These are phyloP conservation scores for Eufriesea mexicana DNA, from an alignment of 1,140 invertebrate species.

Conservation along the genomic window DNA sequence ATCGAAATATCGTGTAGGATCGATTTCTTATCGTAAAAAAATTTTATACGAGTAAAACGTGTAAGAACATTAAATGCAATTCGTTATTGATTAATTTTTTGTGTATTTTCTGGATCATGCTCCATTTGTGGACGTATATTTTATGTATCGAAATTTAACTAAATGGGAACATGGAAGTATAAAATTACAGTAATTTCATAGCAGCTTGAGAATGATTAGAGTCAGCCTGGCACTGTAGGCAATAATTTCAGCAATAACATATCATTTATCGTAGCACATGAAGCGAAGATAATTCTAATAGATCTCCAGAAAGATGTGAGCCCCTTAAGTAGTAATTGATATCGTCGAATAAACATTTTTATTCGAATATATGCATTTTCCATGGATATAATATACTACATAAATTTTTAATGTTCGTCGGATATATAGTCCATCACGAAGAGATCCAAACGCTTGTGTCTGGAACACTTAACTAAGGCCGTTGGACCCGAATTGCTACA, in stretches of 20 bases:
- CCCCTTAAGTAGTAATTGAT: not conserved
- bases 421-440: too few relatives aligned
- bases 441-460: too few relatives aligned
- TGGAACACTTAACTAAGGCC: too few relatives aligned
- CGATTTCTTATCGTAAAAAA: not conserved
- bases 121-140: not conserved
- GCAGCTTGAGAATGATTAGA: slow-evolving; percentile 11
- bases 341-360: not conserved
- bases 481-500: too few relatives aligned
- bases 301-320: not conserved
- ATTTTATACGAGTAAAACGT: not conserved
- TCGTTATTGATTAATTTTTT: not conserved
- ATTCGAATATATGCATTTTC: not conserved
- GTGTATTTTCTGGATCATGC: not conserved
- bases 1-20: not conserved
- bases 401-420: too few relatives aligned
- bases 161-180: not conserved
- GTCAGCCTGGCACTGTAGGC: not conserved
- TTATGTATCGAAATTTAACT: too few relatives aligned
- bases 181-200: slow-evolving; percentile 49
- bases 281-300: not conserved
- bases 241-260: slow-evolving; percentile 4
- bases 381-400: too few relatives aligned
- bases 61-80: not conserved
- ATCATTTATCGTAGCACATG: slow-evolving; percentile 17